Base-by-base conservation (phyloP, 2,888 invertebrate species). In the Leptarthrus brevirostris region DNA sequence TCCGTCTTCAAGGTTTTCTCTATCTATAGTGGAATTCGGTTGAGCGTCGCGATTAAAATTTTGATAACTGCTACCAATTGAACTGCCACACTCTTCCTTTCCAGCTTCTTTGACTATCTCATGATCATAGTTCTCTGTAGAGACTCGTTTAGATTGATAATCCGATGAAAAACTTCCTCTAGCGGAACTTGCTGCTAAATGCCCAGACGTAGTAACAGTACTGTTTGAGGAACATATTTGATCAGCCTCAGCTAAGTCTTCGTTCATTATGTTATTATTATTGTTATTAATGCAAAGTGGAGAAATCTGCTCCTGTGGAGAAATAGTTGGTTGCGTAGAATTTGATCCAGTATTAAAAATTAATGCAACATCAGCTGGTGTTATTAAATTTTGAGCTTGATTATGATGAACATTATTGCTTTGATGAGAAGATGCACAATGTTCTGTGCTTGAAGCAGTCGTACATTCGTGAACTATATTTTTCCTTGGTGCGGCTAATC, bases 241-340 rank as follows among this genome's bases (percentile, higher is more conserved):
- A 85, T 93, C 93, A 8, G 93, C 93, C 83, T 93, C 93, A 0
- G 93, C 93, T 77, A 93, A 84, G 80, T 93, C 93, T 24, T 90
- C 92, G 81, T 93, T 84, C 77, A 83, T 82, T 3, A 79, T 78
- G 76, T 89, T 88, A 81, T 88, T 88, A n/a, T n/a, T n/a, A n/a
- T n/a, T n/a, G 78, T 87, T 87, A 18, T 86, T 86, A 44, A 49
- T 47, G 4, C 66, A 44, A 3, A 47, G 34, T 40, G 71, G 36
- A 10, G 71, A 36, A 5, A 22, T 14, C 12, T 71, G 54, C 1
- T 71, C 54, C 8, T 53, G 16, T 5, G 16, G 5, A 12, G 2
- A 6, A 54, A n/a, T 54, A 24, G 53, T 24, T 73, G 71, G 69
- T 70, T 54, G 64, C 22, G 73, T 52, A 70, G 30, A 5, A 52